phyloP scores from a whole-genome alignment of 1,140 invertebrate genomes.

The Bombus superbus region DNA sequence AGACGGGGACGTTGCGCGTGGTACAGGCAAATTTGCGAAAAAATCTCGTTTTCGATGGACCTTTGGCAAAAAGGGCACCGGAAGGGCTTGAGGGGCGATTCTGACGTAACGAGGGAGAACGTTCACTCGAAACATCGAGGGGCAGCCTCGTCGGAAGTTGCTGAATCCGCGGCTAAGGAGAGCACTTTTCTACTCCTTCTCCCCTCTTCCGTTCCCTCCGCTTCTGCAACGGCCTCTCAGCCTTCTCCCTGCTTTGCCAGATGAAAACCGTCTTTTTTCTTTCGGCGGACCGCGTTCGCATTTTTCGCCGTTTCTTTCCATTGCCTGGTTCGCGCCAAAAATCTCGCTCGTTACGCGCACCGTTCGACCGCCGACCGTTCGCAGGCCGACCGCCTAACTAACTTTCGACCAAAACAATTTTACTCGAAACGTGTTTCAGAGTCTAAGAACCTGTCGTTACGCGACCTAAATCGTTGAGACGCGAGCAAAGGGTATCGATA shows the following conservation, averaged over 20 bases:
- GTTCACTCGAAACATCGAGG: conserved; percentile 72
- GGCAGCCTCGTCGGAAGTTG: conserved; percentile 63
- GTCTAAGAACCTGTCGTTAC: too few relatives aligned
- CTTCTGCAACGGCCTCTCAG: not conserved
- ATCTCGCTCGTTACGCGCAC: not conserved
- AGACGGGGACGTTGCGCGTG: too few relatives aligned
- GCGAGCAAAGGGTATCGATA: too few relatives aligned
- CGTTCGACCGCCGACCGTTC: not conserved
- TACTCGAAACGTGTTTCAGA: too few relatives aligned
- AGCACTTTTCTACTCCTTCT: conserved; percentile 48
- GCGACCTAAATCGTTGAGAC: too few relatives aligned
- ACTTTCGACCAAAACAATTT: too few relatives aligned
- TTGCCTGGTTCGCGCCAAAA: not conserved
- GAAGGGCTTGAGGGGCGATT: conserved; percentile 41
- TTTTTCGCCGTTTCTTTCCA: not conserved
- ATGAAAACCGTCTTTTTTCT: not conserved
- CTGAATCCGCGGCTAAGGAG: conserved; percentile 73
- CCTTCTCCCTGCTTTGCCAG: not conserved
- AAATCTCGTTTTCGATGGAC: not conserved
- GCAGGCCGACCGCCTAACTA: too few relatives aligned
- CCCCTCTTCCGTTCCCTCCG: not conserved
- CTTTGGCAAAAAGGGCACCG: not conserved
- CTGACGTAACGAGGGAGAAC: conserved; percentile 64
- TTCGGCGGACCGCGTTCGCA: not conserved
- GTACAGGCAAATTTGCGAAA: not conserved